Conservation (phyloP, 2,888 invertebrate genomes). For the Oxystoma pomonae region DNA sequence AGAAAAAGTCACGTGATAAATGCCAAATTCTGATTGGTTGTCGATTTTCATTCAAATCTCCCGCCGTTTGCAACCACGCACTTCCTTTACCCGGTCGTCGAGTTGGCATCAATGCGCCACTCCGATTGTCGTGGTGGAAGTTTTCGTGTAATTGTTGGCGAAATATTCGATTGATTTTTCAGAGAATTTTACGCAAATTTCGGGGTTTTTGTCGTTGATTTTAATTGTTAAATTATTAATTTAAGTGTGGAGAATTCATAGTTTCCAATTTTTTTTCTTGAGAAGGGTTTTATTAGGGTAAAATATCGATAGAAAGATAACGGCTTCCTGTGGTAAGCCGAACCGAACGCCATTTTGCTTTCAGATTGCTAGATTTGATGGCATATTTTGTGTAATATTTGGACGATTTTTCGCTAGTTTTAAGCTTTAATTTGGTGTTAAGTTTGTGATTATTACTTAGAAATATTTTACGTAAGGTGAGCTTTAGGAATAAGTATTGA, state of each 20-base stretch:
- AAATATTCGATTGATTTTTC: constrained; percentile 1
- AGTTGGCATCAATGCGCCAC: constrained; percentile 27
- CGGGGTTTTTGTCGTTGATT: not conserved
- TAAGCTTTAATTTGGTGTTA: not conserved
- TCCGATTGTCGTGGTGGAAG: constrained; percentile 12
- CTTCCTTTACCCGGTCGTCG: constrained; percentile 11
- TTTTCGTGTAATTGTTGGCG: not conserved
- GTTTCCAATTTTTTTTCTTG: no score
- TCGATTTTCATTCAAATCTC: constrained; percentile 31
- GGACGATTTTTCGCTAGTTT: not conserved
- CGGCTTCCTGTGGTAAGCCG: not conserved
- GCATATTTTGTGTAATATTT: not conserved
- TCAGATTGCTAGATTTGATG: not conserved
- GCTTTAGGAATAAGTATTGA: not conserved
- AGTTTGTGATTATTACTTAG: not conserved
- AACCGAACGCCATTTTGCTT: not conserved
- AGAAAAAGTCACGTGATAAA: constrained; percentile 28
- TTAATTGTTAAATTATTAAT: not conserved
- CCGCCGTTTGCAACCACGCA: constrained; percentile 26
- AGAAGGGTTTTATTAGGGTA: not conserved
- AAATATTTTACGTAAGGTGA: not conserved
- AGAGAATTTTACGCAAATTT: not conserved
- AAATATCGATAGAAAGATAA: not conserved
- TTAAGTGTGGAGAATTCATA: not conserved
- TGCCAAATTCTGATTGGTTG: constrained; percentile 27